A percentile compares a stretch with the other conserved stretches of the same genome.
Evolutionary conservation across 2,113 vertebrate species (phyloP).

Genomic region (Oriolus oriolus): DNA sequence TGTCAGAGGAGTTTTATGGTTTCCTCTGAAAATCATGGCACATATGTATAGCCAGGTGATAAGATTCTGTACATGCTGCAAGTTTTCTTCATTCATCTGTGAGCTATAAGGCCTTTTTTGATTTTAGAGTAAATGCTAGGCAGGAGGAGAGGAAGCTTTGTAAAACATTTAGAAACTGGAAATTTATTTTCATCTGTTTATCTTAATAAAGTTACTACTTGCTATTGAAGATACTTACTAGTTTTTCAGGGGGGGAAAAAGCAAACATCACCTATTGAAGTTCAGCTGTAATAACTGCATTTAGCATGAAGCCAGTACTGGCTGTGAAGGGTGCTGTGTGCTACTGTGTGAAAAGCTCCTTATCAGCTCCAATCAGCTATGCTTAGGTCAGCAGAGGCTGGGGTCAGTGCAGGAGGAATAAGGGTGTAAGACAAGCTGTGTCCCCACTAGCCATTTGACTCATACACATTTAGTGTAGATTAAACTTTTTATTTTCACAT

Average conservation of each 20-base stretch:
- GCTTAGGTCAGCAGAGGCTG: background rate
- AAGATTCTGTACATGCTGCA: background rate
- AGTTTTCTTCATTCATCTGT: background rate
- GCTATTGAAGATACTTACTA: background rate
- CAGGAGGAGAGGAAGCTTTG: background rate
- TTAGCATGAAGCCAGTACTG: background rate
- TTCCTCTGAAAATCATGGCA: background rate
- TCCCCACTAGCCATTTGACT: background rate
- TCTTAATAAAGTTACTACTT: background rate
- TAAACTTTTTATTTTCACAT: background rate
- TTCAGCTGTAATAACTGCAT: background rate
- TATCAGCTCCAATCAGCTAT: background rate
- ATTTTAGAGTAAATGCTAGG: background rate
- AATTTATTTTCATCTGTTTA: background rate
- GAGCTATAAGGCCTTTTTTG: background rate
- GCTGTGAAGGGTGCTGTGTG: background rate
- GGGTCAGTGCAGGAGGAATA: background rate
- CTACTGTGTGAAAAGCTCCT: background rate
- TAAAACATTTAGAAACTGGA: background rate
- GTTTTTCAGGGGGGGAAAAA: background rate
- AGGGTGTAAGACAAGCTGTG: background rate
- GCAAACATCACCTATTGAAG: background rate
- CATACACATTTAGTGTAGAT: background rate
- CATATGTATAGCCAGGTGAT: background rate
- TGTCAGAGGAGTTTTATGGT: background rate